Conservation (phyloP, 1,140 invertebrate genomes). For the Drosophila ironensis region DNA sequence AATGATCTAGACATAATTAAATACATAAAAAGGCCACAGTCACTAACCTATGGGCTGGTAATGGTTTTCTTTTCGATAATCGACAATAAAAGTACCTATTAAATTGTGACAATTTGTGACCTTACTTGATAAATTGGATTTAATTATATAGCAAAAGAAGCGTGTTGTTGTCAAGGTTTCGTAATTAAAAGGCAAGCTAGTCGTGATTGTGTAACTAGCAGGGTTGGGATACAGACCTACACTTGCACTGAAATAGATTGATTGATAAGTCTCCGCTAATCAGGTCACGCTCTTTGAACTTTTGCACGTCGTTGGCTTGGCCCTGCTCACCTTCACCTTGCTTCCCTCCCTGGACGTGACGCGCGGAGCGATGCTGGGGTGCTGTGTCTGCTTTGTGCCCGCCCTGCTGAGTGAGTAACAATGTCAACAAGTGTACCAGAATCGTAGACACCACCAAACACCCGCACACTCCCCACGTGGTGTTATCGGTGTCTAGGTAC, state of each 20-base stretch:
- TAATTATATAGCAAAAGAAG: no score
- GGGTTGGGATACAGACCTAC: neutral
- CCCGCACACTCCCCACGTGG: neutral
- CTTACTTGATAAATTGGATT: no score
- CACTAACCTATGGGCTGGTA: no score
- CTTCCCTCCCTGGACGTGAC: slow-evolving; percentile 94
- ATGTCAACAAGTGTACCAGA: neutral
- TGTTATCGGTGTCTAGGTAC: slow-evolving; percentile 50
- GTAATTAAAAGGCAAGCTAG: no score
- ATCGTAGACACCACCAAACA: neutral
- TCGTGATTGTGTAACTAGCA: neutral
- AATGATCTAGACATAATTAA: no score
- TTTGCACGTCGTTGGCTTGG: slow-evolving; percentile 92
- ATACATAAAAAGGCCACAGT: no score
- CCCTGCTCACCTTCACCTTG: slow-evolving; percentile 92
- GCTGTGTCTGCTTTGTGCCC: slow-evolving; percentile 96
- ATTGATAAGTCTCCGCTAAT: slow-evolving; percentile 81
- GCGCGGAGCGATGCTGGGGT: slow-evolving; percentile 95
- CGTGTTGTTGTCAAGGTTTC: no score
- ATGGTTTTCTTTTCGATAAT: no score
- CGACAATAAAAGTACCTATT: no score
- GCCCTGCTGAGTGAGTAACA: slow-evolving; percentile 83
- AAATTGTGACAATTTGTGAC: no score
- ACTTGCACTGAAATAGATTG: neutral
- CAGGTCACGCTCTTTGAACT: slow-evolving; percentile 89